Evolutionary conservation across 1,140 invertebrate species (phyloP), one percentile per base, ranked within the genome.

Genomic region (Achatina immaculata): DNA sequence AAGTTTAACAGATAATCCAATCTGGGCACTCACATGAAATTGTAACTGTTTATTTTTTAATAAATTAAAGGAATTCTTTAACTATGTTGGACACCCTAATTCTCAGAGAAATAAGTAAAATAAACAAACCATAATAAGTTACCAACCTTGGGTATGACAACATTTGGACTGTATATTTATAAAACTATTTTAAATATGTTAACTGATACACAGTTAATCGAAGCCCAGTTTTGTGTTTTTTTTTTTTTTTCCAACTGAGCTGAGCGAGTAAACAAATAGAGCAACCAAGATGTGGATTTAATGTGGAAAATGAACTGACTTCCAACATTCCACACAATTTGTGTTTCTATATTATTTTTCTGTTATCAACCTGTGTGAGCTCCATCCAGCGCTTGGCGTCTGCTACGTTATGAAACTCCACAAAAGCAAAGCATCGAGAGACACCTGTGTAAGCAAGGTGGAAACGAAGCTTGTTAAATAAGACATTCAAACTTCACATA

Each of bases 351-450:
- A 34, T 66, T 68, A 62, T 11, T 42, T 65, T 6, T 74, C 43
- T 55, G 55, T 83, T 83, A 80, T 85, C 87, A 95, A 97, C 96
- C 95, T 97, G 95, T 94, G 96, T 97, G 92, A 94, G 94, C 91
- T 97, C 96, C 95, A 98, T 98, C 95, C 96, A 97, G 87, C 94
- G 94, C 91, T 94, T 94, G 86, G 97, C 96, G 93, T 97, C 96
- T 91, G 94, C 94, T 89, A 96, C 93, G 91, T 95, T 95, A 92
- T 94, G 93, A 95, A 98, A 98, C 94, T 98, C 97, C 92, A 98
- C 95, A 94, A 98, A 98, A 92, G 96, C 96, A 94, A 98, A 91
- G 79, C 90, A 88, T 83, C 89, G 85, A 82, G 89, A 90, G 79
- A 87, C 86, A 90, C 91, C 91, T 91, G 89, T 86, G 81, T 78